Conservation (phyloP, 2,797 vertebrate genomes). For the Pipistrellus nathusii region DNA sequence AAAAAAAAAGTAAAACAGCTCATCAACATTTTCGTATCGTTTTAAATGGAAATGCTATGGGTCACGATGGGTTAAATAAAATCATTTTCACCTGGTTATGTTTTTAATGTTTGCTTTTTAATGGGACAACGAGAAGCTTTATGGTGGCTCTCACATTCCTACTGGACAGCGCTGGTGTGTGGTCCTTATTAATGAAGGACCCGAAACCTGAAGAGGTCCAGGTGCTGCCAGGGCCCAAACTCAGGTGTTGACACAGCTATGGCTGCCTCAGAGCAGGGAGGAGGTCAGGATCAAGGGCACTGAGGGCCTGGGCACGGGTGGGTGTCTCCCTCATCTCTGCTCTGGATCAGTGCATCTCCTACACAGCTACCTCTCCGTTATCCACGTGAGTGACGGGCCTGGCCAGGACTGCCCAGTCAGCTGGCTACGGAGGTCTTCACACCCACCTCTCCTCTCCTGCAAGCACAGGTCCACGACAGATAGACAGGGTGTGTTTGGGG, state of each 20-base stretch:
- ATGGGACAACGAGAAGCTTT: background rate
- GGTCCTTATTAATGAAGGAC: background rate
- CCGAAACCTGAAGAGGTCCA: background rate
- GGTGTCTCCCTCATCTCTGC: background rate
- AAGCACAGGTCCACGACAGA: background rate
- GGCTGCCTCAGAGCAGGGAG: background rate
- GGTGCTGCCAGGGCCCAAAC: background rate
- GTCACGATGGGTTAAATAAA: background rate
- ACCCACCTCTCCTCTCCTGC: background rate
- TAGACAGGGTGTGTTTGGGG: too few species aligned
- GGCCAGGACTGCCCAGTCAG: fast-evolving
- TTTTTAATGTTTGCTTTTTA: background rate
- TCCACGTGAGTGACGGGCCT: background rate
- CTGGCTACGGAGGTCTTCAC: fast-evolving
- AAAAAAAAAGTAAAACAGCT: background rate
- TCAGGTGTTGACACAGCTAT: background rate
- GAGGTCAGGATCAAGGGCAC: background rate
- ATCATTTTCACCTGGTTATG: background rate
- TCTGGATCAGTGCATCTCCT: background rate
- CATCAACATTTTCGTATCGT: background rate
- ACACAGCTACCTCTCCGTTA: fast-evolving
- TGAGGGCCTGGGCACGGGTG: background rate
- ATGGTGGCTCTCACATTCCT: background rate
- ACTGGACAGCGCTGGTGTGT: background rate
- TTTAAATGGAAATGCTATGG: background rate